These are phyloP conservation scores for Sinocyclocheilus rhinocerous DNA, from an alignment of 2,113 vertebrate genomes.

Conservation along the genomic window DNA sequence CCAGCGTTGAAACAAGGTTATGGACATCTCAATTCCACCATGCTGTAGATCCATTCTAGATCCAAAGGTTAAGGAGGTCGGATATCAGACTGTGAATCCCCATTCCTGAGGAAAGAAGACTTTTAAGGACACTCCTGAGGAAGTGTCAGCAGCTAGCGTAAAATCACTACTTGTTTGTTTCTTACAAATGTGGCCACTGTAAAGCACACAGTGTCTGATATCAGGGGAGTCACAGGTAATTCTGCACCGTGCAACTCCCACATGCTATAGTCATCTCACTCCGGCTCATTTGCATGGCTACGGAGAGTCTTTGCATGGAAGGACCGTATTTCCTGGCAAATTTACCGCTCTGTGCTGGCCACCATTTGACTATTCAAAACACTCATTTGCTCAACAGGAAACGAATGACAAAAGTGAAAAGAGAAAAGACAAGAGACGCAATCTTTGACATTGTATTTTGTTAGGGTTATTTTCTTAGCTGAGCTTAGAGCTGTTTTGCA, in stretches of 20 bases:
- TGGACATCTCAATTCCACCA: neutral
- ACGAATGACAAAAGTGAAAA: neutral
- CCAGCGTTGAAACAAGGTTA: neutral
- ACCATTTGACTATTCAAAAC: slow-evolving; percentile 49
- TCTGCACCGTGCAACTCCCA: neutral
- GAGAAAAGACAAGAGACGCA: slow-evolving; percentile 16
- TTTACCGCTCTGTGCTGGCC: neutral
- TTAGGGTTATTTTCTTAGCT: neutral
- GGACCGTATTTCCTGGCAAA: slow-evolving; percentile 40
- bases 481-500: slow-evolving; percentile 12
- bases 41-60: neutral
- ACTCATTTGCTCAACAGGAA: slow-evolving; percentile 13
- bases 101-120: neutral
- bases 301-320: slow-evolving; percentile 27
- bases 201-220: slow-evolving; percentile 13
- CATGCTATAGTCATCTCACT: neutral
- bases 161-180: slow-evolving; percentile 19
- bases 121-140: neutral
- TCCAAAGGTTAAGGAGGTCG: neutral
- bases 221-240: neutral
- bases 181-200: neutral
- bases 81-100: slow-evolving; percentile 12
- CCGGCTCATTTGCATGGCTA: slow-evolving; percentile 17
- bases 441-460: neutral
- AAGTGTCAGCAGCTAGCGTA: neutral